Evolutionary conservation across 2,888 invertebrate species (phyloP).

Genomic region (Prionchulus punctatus): DNA sequence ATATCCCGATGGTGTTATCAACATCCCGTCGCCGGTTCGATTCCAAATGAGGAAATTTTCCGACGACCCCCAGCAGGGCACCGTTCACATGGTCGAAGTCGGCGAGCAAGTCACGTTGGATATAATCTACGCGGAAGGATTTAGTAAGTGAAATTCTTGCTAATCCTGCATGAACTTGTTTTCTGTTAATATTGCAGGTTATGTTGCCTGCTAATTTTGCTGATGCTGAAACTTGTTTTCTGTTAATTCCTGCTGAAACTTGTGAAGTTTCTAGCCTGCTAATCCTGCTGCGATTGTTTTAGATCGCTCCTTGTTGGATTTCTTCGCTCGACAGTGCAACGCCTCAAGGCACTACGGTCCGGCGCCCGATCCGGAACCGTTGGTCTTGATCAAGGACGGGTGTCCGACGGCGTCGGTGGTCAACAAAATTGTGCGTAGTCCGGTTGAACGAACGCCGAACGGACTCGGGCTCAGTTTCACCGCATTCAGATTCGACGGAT

Average conservation of each 20-base stretch:
- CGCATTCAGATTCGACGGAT: conserved; percentile 11
- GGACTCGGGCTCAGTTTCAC: conserved; percentile 1
- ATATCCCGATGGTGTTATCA: conserved; percentile 3
- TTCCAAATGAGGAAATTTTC: neutral
- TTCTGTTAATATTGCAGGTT: too few species aligned
- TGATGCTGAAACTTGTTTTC: too few species aligned
- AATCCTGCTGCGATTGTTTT: neutral
- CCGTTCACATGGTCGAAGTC: neutral
- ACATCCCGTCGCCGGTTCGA: conserved; percentile 2
- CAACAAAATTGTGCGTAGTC: neutral
- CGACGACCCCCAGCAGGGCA: neutral
- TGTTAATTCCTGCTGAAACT: too few species aligned
- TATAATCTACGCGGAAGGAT: neutral
- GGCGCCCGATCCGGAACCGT: conserved; percentile 3
- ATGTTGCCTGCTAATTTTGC: too few species aligned
- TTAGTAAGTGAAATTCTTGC: too few species aligned
- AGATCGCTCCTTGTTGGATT: neutral
- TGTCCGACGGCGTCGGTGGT: conserved; percentile 7
- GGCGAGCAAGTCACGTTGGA: conserved; percentile 4
- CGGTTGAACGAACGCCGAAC: neutral
- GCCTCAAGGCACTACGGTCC: neutral
- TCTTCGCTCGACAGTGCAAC: conserved; percentile 7
- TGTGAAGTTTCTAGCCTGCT: neutral
- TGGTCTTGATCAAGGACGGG: conserved; percentile 5
- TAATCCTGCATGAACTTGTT: too few species aligned